Percentiles rank a stretch among this genome's conserved stretches.
phyloP scores from a whole-genome alignment of 2,113 vertebrate genomes.

The Sigmodon hispidus region DNA sequence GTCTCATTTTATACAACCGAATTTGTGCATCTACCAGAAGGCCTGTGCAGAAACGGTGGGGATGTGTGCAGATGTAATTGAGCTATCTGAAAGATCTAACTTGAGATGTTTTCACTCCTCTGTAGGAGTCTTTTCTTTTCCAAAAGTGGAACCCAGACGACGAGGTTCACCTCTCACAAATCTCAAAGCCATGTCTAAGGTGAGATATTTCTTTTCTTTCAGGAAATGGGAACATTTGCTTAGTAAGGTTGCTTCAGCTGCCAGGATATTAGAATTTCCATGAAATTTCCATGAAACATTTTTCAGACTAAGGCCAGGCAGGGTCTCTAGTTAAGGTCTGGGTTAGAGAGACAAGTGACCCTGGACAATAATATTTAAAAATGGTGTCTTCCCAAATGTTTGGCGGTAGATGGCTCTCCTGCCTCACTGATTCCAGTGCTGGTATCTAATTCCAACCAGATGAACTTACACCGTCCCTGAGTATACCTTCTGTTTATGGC shows the following conservation, averaged over 20 bases:
- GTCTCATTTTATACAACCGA: too few relatives aligned
- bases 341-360: not conserved
- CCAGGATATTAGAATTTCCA: constrained; percentile 2
- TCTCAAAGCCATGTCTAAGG: constrained; percentile 72
- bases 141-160: constrained; percentile 56
- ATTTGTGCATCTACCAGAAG: too few relatives aligned
- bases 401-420: not conserved
- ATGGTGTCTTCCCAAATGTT: not conserved
- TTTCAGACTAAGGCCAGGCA: not conserved
- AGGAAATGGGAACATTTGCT: constrained; percentile 25
- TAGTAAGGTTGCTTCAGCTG: not conserved
- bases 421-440: not conserved
- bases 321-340: not conserved
- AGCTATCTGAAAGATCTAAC: constrained; percentile 27
- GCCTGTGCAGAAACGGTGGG: not conserved
- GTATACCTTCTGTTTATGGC: not conserved
- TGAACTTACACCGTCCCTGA: not conserved
- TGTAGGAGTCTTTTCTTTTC: constrained; percentile 58
- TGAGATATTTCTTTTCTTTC: constrained; percentile 62
- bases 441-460: not conserved
- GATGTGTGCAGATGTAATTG: not conserved
- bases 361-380: not conserved
- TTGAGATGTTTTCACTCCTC: constrained; percentile 34
- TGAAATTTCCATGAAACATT: not conserved
- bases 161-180: constrained; percentile 22